Conservation (phyloP, 2,797 vertebrate species). For the Notamacropus eugenii region DNA sequence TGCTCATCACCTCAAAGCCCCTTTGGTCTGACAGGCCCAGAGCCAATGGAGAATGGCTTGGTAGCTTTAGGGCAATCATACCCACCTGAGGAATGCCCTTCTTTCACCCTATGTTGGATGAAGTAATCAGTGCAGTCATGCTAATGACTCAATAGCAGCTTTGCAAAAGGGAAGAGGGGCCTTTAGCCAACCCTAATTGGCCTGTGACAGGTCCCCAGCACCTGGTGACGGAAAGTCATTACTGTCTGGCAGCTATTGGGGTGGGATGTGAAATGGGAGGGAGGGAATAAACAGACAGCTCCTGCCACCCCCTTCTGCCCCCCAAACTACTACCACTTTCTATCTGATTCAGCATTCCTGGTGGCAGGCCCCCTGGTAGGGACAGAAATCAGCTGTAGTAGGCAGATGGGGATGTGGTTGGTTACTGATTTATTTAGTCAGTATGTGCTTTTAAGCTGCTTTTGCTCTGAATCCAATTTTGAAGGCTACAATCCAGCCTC, state of each 20-base stretch:
- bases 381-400: background rate
- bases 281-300: background rate
- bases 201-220: background rate
- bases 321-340: slow-evolving; percentile 7
- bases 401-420: background rate
- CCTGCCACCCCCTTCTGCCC: background rate
- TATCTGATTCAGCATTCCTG: background rate
- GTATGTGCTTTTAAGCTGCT: slow-evolving; percentile 25
- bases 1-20: background rate
- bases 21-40: background rate
- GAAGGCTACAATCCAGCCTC: slow-evolving; percentile 24
- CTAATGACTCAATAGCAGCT: background rate
- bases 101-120: background rate
- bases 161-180: background rate
- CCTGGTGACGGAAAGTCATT: background rate
- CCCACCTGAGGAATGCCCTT: background rate
- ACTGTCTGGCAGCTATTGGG: background rate
- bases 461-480: slow-evolving; percentile 14
- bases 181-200: background rate
- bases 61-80: background rate
- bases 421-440: slow-evolving; percentile 30
- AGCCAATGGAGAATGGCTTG: background rate
- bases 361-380: background rate
- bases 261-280: background rate
- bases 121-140: background rate